Evolutionary conservation across 2,888 invertebrate genomes (phyloP), one percentile per base, ranked within the genome.

Genomic region (Blastobasis adustella): DNA sequence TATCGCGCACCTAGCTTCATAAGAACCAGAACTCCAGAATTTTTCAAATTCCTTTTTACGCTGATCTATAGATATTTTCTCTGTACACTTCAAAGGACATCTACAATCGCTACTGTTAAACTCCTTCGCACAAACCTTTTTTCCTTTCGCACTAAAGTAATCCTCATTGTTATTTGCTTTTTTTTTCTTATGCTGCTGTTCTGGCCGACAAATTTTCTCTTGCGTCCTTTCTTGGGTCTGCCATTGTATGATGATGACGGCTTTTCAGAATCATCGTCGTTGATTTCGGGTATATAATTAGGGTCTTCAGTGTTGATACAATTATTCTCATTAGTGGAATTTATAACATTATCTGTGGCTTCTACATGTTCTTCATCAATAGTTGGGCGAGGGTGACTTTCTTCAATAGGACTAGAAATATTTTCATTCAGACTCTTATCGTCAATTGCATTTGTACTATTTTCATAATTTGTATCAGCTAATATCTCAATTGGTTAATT

Each of bases 161-260:
- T 50, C 47, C 43, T 46, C 10, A 10, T 46, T 50, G 10, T 7
- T 47, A 43, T 50, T 50, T 37, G 51, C 47, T 47, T 51, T 51
- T 38, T n/a, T 51, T 51, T 51, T 47, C 51, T 43, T 39, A 51
- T 42, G 39, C 44, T 43, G 43, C 51, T 46, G 37, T 51, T 51
- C 10, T 51, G 47, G 38, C 47, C 43, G 4, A 8, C 6, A 44
- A 38, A 47, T 51, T 47, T 51, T 39, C 51, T 51, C 23, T 51
- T 51, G 4, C 47, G 47, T 5, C 51, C 51, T 51, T 47, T 47
- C 37, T 44, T 51, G 6, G 51, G 51, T 51, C 47, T 51, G 23
- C 51, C 51, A 23, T 38, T 47, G 51, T 51, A 38, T 47, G 37
- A 10, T 43, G 50, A 43, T 10, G 46, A 37, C 10, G 6, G 41